Conservation (phyloP, 2,797 vertebrate genomes). For the Gymnoscopelus microlampas region DNA sequence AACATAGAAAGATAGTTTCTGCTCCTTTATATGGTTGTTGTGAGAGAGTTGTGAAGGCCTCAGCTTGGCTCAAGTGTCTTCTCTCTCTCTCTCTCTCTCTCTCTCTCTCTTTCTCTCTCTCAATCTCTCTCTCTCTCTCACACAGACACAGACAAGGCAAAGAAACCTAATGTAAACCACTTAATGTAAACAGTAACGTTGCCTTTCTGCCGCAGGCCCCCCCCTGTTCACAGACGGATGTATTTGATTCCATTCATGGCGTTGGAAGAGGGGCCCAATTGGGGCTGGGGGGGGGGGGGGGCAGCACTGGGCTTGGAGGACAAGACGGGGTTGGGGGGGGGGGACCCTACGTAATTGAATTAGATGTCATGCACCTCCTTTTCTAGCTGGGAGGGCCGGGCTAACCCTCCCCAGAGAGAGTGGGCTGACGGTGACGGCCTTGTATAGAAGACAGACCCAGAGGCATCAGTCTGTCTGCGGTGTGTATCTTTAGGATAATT, state of each 20-base stretch:
- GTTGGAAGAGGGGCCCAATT: conserved; percentile 27
- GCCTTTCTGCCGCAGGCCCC: conserved; percentile 9
- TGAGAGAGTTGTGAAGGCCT: conserved; percentile 9
- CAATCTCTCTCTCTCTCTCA: background rate
- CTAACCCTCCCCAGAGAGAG: conserved; percentile 63
- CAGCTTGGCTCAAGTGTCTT: conserved; percentile 1
- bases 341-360: conserved; percentile 64
- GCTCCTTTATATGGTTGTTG: background rate
- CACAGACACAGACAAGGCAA: background rate
- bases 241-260: conserved; percentile 67
- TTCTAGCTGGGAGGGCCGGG: conserved; percentile 44
- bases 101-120: background rate
- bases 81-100: background rate
- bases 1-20: conserved; percentile 11
- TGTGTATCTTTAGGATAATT: too few species aligned
- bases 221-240: conserved; percentile 11
- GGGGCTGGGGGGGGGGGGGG: conserved; percentile 9
- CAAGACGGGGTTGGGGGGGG: too few species aligned
- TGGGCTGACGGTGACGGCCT: conserved; percentile 58
- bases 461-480: conserved; percentile 18
- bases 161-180: conserved; percentile 49
- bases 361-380: conserved; percentile 30
- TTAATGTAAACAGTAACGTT: conserved; percentile 56
- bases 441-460: conserved; percentile 71
- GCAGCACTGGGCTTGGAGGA: too few species aligned